Conservation (phyloP, 2,113 vertebrate species). For the Microtus montanus region DNA sequence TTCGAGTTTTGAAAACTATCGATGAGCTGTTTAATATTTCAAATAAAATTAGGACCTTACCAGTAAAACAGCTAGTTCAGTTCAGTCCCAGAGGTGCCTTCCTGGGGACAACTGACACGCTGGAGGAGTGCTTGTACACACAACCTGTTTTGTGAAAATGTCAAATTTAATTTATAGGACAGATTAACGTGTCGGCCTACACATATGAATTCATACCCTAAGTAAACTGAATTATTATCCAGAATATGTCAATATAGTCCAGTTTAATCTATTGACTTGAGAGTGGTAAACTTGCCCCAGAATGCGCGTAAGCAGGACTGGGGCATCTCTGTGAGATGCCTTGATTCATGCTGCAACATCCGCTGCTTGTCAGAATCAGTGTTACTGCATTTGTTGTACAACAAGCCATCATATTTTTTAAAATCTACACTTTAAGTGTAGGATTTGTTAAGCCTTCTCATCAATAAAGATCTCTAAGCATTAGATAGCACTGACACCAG, state of each 20-base stretch:
- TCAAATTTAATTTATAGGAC: background rate
- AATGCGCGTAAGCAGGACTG: background rate
- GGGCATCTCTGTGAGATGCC: background rate
- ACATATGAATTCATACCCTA: background rate
- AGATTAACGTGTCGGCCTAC: background rate
- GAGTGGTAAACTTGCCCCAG: background rate
- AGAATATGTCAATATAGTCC: background rate
- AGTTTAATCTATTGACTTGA: background rate
- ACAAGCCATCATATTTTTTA: background rate
- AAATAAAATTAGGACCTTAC: background rate
- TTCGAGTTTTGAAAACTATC: background rate
- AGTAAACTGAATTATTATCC: background rate
- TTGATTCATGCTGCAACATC: background rate
- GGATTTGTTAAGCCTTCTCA: background rate
- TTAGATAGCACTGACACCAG: background rate
- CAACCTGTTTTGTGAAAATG: background rate
- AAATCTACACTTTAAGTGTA: background rate
- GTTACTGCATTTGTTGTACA: background rate
- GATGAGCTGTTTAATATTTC: background rate
- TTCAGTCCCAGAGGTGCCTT: background rate
- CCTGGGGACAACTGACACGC: background rate
- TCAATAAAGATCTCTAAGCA: background rate
- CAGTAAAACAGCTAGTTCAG: background rate
- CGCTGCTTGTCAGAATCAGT: background rate
- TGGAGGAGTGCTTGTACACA: too few species aligned